Conservation (phyloP, 2,113 vertebrate species). For the Spheniscus mendiculus region DNA sequence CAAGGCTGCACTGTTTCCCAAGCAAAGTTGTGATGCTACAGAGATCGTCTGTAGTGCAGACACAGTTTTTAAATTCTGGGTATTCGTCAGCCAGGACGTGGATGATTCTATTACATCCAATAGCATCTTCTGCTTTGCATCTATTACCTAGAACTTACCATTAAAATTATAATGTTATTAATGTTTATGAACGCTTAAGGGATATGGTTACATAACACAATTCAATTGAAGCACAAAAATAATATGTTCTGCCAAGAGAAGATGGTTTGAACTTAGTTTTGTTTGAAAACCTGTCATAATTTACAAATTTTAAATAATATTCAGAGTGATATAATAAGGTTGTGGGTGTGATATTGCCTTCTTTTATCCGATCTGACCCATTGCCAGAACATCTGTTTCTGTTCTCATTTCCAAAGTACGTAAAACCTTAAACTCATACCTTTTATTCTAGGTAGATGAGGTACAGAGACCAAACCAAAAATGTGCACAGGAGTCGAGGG, state of each 20-base stretch:
- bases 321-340: neutral
- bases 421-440: neutral
- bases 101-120: constrained; percentile 79
- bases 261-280: neutral
- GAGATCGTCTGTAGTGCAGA: constrained; percentile 74
- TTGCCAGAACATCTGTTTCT: neutral
- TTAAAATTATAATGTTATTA: constrained; percentile 34
- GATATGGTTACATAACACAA: constrained; percentile 4
- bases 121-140: constrained; percentile 77
- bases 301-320: neutral
- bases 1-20: constrained; percentile 70
- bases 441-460: neutral
- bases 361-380: neutral
- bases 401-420: neutral
- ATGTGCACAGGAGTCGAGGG: neutral
- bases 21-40: constrained; percentile 75
- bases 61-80: constrained; percentile 76
- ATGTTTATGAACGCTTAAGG: neutral
- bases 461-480: neutral
- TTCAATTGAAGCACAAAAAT: neutral
- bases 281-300: neutral
- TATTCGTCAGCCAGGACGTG: constrained; percentile 70
- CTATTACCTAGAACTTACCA: constrained; percentile 74
- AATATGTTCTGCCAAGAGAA: neutral
- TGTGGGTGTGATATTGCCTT: neutral